Base-by-base conservation (phyloP, 53 echinoderm and acorn worm species). In the Luidia sarsii region DNA sequence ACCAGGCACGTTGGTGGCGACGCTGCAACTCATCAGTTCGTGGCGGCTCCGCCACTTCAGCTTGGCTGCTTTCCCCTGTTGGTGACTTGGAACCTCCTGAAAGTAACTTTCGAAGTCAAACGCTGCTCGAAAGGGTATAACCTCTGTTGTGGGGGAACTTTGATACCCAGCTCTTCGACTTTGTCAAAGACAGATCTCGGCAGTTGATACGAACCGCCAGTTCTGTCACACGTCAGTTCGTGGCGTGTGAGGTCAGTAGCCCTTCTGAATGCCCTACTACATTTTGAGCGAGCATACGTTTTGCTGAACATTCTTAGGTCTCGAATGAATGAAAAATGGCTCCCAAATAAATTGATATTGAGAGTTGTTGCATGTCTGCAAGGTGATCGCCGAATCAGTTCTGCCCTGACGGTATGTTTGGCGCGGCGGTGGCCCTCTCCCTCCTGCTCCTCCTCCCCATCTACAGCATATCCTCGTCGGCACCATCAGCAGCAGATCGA, bases 51-150 rank as follows among this genome's bases (percentile, higher is more conserved):
- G 68, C 35, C 56, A 32, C n/a, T 19, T 59, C 1, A 79, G 37
- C 18, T 80, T 86, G 20, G 1, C 53, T 9, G 13, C 3, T 21
- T 57, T 43, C 0, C 7, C 4, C 14, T 54, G 38, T 2, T 53
- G 25, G 0, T 36, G 39, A 54, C 7, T 39, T 27, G 38, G 25
- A 16, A 48, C 71, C 0, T 14, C 33, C 23, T 71, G 50, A 15
- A 87, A 66, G 43, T 19, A 87, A n/a, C 61, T 62, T 65, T 87
- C 73, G 35, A 87, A 82, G 37, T 87, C 82, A 34, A 59, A 87
- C 11, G 70, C 60, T 0, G 70, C 70, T 11, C 64, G 22, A 36
- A 62, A 82, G 1, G 82, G 82, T 62, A 82, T 64, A 50, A 81
- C 5, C 35, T 33, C 14, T 64, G 52, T 21, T 31, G 19, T n/a